phyloP scores from a whole-genome alignment of 2,888 invertebrate genomes.

The Cephus nigrinus region DNA sequence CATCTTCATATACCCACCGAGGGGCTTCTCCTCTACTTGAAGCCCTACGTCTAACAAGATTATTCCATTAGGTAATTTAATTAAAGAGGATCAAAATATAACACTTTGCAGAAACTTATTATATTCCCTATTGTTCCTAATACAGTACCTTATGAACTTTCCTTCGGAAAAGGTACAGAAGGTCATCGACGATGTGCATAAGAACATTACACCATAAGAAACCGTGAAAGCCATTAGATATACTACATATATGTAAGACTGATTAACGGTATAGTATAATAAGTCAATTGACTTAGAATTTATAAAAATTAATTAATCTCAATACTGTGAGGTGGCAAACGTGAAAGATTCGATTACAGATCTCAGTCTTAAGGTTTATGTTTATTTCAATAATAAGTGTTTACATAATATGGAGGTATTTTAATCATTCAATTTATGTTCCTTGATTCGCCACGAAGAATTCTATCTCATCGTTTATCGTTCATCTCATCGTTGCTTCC shows the following conservation, averaged over 20 bases:
- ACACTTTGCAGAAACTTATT: not conserved
- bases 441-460: constrained; percentile 34
- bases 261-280: not conserved
- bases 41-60: constrained; percentile 57
- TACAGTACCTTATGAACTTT: not conserved
- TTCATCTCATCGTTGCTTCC: constrained; percentile 6
- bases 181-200: not conserved
- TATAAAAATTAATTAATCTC: not conserved
- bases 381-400: constrained; percentile 64
- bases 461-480: constrained; percentile 23
- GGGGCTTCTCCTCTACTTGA: constrained; percentile 57
- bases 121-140: not conserved
- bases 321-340: not conserved
- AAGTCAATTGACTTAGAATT: not conserved
- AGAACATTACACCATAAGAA: not conserved
- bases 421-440: constrained; percentile 54
- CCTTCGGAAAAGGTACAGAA: not conserved
- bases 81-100: constrained; percentile 40
- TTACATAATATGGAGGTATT: constrained; percentile 64
- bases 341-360: not conserved
- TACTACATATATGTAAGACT: not conserved
- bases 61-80: constrained; percentile 52
- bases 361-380: constrained; percentile 62
- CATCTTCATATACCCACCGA: constrained; percentile 53
- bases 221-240: not conserved